These are phyloP conservation scores for pig (Sus scrofa) DNA, from an alignment of 2,113 vertebrate genomes.

Conservation along the genomic window DNA sequence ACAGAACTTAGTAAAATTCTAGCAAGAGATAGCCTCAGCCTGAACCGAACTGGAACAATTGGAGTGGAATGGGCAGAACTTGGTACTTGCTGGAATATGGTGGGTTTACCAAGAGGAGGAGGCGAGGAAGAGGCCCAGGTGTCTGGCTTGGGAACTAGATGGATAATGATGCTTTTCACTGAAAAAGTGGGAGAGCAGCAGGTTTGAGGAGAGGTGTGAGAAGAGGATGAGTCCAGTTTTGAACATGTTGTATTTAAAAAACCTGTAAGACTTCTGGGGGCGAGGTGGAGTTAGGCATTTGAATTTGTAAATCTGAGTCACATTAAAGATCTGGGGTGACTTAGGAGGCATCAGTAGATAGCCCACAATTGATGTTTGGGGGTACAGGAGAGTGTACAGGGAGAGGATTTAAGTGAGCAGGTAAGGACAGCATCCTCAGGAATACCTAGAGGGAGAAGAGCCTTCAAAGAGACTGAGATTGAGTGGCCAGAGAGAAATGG, in stretches of 20 bases:
- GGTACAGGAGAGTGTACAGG: neutral
- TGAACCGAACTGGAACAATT: neutral
- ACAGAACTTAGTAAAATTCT: neutral
- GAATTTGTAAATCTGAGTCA: conserved; percentile 40
- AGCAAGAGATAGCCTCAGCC: neutral
- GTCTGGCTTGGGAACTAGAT: neutral
- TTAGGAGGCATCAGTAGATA: neutral
- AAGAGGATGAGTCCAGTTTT: neutral
- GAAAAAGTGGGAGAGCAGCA: neutral
- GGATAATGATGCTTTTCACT: neutral
- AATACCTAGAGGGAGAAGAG: neutral
- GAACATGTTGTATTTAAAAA: conserved; percentile 26
- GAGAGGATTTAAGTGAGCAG: neutral
- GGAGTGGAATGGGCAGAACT: neutral
- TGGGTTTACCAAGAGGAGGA: neutral
- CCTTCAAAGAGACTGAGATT: neutral
- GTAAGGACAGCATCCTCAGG: neutral
- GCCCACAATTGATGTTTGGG: neutral
- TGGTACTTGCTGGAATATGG: neutral
- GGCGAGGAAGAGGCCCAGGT: neutral
- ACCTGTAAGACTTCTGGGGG: neutral
- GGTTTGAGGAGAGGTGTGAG: neutral
- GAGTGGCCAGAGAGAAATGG: neutral
- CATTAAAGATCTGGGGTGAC: neutral
- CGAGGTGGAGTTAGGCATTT: neutral